Base-by-base conservation (phyloP, 1,140 invertebrate genomes). In the Parapsyche elsis region DNA sequence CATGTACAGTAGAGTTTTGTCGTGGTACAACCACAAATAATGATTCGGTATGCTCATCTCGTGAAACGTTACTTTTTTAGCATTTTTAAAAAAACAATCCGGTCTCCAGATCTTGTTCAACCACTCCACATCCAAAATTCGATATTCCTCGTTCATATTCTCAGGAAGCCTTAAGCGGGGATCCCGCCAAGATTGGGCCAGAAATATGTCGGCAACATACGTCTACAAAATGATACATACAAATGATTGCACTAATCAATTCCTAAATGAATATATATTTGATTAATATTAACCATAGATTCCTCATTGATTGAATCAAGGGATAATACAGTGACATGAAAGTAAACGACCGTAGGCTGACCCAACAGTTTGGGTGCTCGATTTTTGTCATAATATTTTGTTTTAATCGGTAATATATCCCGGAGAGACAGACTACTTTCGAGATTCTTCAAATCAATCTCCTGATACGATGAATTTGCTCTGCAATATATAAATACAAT, bases 11-110 rank as follows among this genome's bases (percentile, higher is more conserved):
- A 96, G 86, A 0, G 95, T 96, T 87, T 96, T 96, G 85, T 97
- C 95, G 85, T 96, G 94, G 86, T 96, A 96, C 53, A 97, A 86
- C 95, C 95, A 97, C 1, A 96, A 89, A 88, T 97, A 97, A 87
- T 97, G 96, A 88, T 97, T 97, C 0, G 96, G 95, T 87, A 97
- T 96, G 85, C 94, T 96, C 95, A 97, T 97, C 89, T 97, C 95
- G 83, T 97, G 95, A 84, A 97, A 97, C 0, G 95, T 97, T 24
- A 97, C 95, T 86, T 95, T 95, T 86, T 97, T 97, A 46, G 96
- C 95, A 86, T 97, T 97, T 88, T 96, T 97, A 86, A 97, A 97
- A 88, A 97, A 96, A 86, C 95, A 96, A 87, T 97, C 96, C 0
- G 96, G 96, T 76, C 95, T 91, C 96, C 96, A 97, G 86, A 97